phyloP scores from a whole-genome alignment of 2,113 vertebrate species.

The Lycocorax pyrrhopterus region DNA sequence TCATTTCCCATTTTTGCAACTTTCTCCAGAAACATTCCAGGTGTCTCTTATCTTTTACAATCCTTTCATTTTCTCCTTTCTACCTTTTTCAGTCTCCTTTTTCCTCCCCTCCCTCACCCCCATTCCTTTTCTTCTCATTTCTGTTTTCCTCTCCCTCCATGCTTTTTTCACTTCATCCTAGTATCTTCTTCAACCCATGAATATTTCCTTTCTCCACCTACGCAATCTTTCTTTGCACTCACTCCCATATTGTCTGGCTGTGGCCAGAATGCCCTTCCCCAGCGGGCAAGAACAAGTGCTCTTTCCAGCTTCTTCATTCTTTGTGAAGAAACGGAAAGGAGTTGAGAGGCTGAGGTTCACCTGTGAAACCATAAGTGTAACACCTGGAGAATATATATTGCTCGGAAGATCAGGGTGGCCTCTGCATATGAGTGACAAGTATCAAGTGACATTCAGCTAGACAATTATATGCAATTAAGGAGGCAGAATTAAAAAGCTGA shows the following conservation, averaged over 20 bases:
- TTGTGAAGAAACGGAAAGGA: neutral
- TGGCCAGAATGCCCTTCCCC: neutral
- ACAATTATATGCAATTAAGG: neutral
- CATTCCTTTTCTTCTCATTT: neutral
- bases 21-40: neutral
- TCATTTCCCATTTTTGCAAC: neutral
- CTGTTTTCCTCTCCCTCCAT: neutral
- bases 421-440: neutral
- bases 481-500: neutral
- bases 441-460: neutral
- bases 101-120: fast-evolving
- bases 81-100: neutral
- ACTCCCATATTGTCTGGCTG: neutral
- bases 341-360: neutral
- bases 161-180: neutral
- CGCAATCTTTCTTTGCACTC: neutral
- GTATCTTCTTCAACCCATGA: neutral
- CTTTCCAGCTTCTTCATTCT: neutral
- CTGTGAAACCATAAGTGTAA: neutral
- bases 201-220: neutral
- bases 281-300: neutral
- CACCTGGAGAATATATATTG: neutral
- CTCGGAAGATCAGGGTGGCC: neutral
- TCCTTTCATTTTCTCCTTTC: neutral
- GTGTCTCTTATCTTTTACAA: neutral